These are phyloP conservation scores for Cheilosia vernalis DNA, from an alignment of 2,888 invertebrate genomes.

Conservation along the genomic window DNA sequence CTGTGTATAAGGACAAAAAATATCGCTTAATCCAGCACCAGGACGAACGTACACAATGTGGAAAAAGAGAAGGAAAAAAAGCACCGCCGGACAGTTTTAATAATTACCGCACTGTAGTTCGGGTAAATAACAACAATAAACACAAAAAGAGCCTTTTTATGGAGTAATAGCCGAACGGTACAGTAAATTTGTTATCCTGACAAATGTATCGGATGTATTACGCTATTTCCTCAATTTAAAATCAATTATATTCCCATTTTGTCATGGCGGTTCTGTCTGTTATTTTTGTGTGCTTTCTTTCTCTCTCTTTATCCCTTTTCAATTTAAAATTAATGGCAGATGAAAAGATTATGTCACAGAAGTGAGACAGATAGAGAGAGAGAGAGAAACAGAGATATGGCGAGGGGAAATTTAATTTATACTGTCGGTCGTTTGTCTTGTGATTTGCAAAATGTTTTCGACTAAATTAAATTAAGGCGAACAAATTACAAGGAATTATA, in stretches of 20 bases:
- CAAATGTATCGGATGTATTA: constrained; percentile 73
- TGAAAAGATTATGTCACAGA: constrained; percentile 70
- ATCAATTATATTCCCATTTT: constrained; percentile 66
- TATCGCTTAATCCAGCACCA: constrained; percentile 34
- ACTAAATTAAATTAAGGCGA: constrained; percentile 57
- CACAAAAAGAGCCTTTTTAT: constrained; percentile 9
- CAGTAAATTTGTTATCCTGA: constrained; percentile 74
- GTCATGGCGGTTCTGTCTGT: constrained; percentile 13
- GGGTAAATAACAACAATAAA: constrained; percentile 35
- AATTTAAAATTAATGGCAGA: constrained; percentile 70
- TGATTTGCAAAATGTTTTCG: constrained; percentile 29
- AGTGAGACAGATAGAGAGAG: constrained; percentile 3
- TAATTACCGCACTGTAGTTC: constrained; percentile 37
- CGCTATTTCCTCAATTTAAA: constrained; percentile 72
- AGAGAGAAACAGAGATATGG: background rate
- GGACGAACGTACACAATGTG: background rate
- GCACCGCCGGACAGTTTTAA: constrained; percentile 16
- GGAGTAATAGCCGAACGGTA: constrained; percentile 27
- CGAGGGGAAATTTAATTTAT: constrained; percentile 28
- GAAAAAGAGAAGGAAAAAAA: background rate
- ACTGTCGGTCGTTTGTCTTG: constrained; percentile 6
- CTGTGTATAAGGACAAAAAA: constrained; percentile 9
- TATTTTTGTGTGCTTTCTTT: constrained; percentile 14
- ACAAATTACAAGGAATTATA: constrained; percentile 38
- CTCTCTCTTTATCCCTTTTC: constrained; percentile 20